Evolutionary conservation across 1,140 invertebrate species (phyloP).

Genomic region (Calephelis virginiensis): DNA sequence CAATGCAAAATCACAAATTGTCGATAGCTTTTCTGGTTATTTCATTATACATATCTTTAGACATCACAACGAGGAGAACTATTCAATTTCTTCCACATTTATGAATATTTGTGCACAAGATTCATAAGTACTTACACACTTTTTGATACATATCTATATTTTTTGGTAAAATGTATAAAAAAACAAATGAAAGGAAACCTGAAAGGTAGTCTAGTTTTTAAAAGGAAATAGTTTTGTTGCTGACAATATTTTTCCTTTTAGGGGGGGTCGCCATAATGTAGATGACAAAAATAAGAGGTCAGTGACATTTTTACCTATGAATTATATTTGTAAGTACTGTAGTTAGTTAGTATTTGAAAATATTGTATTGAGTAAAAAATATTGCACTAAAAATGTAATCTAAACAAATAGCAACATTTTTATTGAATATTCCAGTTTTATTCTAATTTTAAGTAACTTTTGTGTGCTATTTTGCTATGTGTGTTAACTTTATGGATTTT

Average conservation of each 20-base stretch:
- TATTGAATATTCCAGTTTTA: too few relatives aligned
- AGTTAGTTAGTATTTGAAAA: slow-evolving; percentile 5
- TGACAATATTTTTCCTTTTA: slow-evolving; percentile 17
- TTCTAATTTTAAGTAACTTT: background rate
- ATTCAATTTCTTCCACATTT: too few relatives aligned
- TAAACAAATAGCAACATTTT: background rate
- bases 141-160: too few relatives aligned
- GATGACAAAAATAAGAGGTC: slow-evolving; percentile 17
- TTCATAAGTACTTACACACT: too few relatives aligned
- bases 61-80: too few relatives aligned
- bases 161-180: too few relatives aligned
- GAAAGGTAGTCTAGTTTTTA: slow-evolving; percentile 4
- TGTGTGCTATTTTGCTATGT: background rate
- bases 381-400: too few relatives aligned
- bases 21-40: too few relatives aligned
- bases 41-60: too few relatives aligned
- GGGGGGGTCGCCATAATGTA: slow-evolving; percentile 16
- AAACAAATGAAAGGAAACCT: background rate
- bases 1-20: too few relatives aligned
- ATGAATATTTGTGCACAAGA: too few relatives aligned
- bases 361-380: background rate
- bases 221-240: slow-evolving; percentile 12
- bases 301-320: slow-evolving; percentile 12
- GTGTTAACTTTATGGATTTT: background rate
- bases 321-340: slow-evolving; percentile 11